Conservation (phyloP, 2,888 invertebrate species). For the Drosophila nr. perissopoda region DNA sequence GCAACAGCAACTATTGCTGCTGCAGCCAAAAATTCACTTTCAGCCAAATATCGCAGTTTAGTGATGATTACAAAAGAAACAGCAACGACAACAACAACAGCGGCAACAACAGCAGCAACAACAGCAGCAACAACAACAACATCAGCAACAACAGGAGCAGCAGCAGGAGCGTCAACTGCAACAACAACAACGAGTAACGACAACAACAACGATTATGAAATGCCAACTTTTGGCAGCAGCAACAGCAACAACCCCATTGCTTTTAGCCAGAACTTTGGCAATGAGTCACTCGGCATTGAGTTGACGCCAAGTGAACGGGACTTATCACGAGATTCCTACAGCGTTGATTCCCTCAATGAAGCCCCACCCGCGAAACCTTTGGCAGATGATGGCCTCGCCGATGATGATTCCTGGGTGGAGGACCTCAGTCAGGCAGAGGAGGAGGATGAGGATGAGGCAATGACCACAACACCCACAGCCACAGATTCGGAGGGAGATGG, state of each 20-base stretch:
- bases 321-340: constrained; percentile 64
- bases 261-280: constrained; percentile 67
- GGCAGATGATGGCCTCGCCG: constrained; percentile 94
- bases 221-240: constrained; percentile 47
- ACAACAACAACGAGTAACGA: constrained; percentile 41
- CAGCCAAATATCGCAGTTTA: constrained; percentile 93
- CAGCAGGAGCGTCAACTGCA: constrained; percentile 50
- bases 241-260: constrained; percentile 39
- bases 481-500: constrained; percentile 84
- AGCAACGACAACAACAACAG: constrained; percentile 45
- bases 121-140: constrained; percentile 64
- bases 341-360: constrained; percentile 73
- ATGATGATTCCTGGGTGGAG: constrained; percentile 96
- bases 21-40: constrained; percentile 80
- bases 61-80: constrained; percentile 94
- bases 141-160: constrained; percentile 67
- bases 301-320: constrained; percentile 61
- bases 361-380: constrained; percentile 82
- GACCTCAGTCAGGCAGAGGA: constrained; percentile 95
- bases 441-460: constrained; percentile 52
- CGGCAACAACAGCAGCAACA: constrained; percentile 40
- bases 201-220: constrained; percentile 67
- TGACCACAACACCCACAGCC: constrained; percentile 85
- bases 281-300: constrained; percentile 61
- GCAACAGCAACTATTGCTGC: constrained; percentile 25